A percentile compares a stretch with the other conserved stretches of the same genome.
Conservation (phyloP, 2,888 invertebrate genomes). For the Agonopterix subpropinquella region DNA sequence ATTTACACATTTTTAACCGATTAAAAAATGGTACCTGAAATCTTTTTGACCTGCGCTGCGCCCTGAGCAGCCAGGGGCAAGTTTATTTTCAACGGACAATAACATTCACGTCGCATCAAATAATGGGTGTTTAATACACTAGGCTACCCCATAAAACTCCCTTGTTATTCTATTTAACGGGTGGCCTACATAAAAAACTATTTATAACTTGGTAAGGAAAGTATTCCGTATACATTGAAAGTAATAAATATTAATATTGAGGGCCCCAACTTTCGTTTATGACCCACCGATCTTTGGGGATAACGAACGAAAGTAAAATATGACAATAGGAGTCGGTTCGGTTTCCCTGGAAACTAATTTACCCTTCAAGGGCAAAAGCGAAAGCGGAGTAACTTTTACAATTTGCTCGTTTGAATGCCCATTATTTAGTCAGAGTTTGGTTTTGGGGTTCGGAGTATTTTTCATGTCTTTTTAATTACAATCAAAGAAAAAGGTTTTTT, state of each 20-base stretch:
- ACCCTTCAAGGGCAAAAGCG: conserved; percentile 23
- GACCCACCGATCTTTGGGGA: conserved; percentile 31
- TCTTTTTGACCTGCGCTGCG: neutral
- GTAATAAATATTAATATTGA: conserved; percentile 67
- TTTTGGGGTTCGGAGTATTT: conserved; percentile 7
- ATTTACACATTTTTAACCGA: too few species aligned
- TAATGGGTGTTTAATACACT: conserved; percentile 3
- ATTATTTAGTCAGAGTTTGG: conserved; percentile 14
- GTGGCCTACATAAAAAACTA: conserved; percentile 59
- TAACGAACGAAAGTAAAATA: conserved; percentile 34
- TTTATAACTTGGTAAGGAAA: conserved; percentile 59
- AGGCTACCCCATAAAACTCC: conserved; percentile 40
- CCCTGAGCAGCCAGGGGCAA: too few species aligned
- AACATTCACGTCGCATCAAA: conserved; percentile 20
- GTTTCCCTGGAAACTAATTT: conserved; percentile 37
- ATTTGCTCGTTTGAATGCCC: conserved; percentile 18
- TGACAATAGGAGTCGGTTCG: conserved; percentile 29
- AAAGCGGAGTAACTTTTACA: conserved; percentile 21
- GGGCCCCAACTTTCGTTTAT: conserved; percentile 54
- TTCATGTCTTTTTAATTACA: too few species aligned
- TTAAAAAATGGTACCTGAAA: neutral
- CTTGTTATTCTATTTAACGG: conserved; percentile 59
- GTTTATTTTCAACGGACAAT: conserved; percentile 23
- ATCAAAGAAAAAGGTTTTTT: conserved; percentile 1
- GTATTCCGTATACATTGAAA: conserved; percentile 50